These are phyloP conservation scores for Mormyrus proboscirostris DNA, from an alignment of 2,797 vertebrate species.

Conservation along the genomic window DNA sequence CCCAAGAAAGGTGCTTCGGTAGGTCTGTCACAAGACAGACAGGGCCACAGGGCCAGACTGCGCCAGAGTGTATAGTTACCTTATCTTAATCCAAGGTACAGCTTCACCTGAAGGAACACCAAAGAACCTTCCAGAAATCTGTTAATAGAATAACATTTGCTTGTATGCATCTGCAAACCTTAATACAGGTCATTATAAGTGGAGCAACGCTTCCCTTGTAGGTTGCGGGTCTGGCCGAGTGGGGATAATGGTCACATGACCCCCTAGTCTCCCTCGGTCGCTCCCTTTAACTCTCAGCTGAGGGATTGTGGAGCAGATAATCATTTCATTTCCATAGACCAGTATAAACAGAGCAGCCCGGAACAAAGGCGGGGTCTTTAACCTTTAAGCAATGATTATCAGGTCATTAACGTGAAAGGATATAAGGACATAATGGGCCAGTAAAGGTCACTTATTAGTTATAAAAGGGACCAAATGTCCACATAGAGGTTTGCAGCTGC, in stretches of 20 bases:
- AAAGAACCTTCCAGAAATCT: neutral
- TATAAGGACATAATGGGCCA: conserved; percentile 10
- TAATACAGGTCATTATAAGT: neutral
- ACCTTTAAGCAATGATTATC: conserved; percentile 21
- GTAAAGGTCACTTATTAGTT: conserved; percentile 7
- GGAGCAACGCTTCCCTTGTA: neutral
- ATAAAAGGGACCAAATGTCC: neutral
- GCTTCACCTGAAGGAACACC: neutral
- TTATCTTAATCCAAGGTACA: conserved; percentile 6
- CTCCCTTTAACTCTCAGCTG: conserved; percentile 20
- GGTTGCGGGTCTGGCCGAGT: neutral
- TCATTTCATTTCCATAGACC: conserved; percentile 18
- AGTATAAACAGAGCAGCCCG: conserved; percentile 24
- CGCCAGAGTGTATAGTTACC: neutral
- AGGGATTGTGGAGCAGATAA: conserved; percentile 26
- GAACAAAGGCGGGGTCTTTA: conserved; percentile 17
- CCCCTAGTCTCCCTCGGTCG: neutral
- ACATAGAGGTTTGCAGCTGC: neutral
- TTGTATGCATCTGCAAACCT: neutral
- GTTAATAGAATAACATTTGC: neutral
- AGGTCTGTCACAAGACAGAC: conserved; percentile 6
- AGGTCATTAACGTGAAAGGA: conserved; percentile 20
- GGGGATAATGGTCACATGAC: conserved; percentile 2
- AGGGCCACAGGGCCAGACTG: neutral
- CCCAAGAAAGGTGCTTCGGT: conserved; percentile 6